These are phyloP conservation scores for Aix galericulata DNA, from an alignment of 2,113 vertebrate species.

Conservation along the genomic window DNA sequence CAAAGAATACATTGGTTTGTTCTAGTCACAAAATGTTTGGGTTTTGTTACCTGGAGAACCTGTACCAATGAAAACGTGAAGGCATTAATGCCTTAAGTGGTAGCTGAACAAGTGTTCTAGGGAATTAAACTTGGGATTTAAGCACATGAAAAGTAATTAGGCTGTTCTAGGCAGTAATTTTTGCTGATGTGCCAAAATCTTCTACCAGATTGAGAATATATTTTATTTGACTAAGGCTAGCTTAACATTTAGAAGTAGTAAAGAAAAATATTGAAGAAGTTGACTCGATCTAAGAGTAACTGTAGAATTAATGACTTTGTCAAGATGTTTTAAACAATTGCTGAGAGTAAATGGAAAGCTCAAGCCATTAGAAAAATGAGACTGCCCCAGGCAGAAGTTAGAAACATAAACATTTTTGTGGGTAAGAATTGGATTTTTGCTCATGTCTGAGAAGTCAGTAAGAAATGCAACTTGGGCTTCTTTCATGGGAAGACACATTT, in stretches of 20 bases:
- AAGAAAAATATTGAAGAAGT: background rate
- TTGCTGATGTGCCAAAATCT: background rate
- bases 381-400: background rate
- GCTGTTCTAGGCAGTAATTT: too few relatives aligned
- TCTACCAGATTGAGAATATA: background rate
- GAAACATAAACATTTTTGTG: background rate
- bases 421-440: background rate
- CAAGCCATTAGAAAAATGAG: background rate
- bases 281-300: background rate
- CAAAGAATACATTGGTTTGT: background rate
- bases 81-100: background rate
- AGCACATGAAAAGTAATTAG: background rate
- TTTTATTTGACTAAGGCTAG: background rate
- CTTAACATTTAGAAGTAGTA: background rate
- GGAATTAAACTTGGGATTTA: background rate
- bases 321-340: background rate
- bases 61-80: background rate
- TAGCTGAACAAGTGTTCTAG: background rate
- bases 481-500: background rate
- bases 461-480: background rate
- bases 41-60: background rate
- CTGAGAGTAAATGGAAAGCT: background rate
- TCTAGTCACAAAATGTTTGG: background rate
- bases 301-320: background rate
- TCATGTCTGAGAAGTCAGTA: background rate